Conservation (phyloP, 2,113 vertebrate genomes). For the Gambusia affinis region DNA sequence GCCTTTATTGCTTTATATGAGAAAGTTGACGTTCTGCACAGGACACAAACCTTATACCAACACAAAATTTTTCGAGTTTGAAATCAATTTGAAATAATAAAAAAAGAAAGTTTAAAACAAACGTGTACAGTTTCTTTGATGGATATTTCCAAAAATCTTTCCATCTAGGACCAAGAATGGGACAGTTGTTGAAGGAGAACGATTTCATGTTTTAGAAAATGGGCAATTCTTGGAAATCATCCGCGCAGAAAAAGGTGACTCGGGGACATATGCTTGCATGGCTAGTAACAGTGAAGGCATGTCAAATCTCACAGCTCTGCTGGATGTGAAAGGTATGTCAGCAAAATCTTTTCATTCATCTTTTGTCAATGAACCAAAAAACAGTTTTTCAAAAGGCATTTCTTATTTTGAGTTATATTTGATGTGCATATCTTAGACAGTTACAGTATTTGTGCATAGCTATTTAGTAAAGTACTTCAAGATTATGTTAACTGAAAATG, state of each 20-base stretch:
- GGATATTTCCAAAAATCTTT: constrained; percentile 27
- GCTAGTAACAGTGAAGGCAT: constrained; percentile 84
- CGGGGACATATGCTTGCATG: constrained; percentile 85
- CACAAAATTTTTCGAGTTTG: not conserved
- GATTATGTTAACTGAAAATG: not conserved
- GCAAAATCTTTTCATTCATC: constrained; percentile 1
- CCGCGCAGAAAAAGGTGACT: constrained; percentile 79
- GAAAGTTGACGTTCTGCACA: not conserved
- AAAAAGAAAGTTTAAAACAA: not conserved
- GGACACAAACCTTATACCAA: not conserved
- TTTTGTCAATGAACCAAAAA: not conserved
- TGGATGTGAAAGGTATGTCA: constrained; percentile 89
- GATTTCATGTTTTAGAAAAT: constrained; percentile 70
- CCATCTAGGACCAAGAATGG: constrained; percentile 83
- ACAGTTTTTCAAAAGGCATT: not conserved
- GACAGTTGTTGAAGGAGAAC: constrained; percentile 66
- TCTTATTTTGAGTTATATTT: constrained; percentile 7
- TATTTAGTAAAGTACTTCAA: not conserved
- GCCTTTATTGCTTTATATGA: not conserved
- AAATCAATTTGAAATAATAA: not conserved
- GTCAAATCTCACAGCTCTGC: constrained; percentile 80
- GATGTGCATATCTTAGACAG: not conserved
- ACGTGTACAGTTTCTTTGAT: not conserved
- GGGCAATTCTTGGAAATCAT: constrained; percentile 85
- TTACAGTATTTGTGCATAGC: not conserved